Conservation (phyloP, 2,888 invertebrate genomes). For the Apamea crenata region DNA sequence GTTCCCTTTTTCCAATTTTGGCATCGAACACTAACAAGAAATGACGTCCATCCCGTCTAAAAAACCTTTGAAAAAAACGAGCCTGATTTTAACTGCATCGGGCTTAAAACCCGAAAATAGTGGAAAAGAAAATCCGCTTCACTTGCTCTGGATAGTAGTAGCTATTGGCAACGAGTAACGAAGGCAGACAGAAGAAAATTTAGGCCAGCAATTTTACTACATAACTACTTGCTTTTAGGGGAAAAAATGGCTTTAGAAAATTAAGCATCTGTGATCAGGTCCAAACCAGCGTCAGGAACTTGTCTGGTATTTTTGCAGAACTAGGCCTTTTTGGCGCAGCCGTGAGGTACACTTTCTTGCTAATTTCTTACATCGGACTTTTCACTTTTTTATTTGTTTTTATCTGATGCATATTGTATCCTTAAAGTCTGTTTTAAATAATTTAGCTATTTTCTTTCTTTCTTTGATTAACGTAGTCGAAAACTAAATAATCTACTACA, state of each 20-base stretch:
- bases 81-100: conserved; percentile 17
- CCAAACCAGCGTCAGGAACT: not conserved
- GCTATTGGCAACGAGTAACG: not conserved
- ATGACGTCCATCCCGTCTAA: not conserved
- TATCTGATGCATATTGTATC: not conserved
- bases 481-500: not conserved
- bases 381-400: not conserved
- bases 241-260: not conserved
- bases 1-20: not conserved
- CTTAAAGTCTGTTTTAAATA: not conserved
- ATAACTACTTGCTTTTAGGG: not conserved
- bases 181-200: not conserved
- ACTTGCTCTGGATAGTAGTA: not conserved
- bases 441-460: not conserved
- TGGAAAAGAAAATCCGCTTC: not conserved
- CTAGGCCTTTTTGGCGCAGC: not conserved
- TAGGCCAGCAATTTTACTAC: not conserved
- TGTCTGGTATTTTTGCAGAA: not conserved
- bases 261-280: not conserved
- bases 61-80: not conserved
- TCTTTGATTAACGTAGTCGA: not conserved
- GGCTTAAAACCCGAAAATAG: not conserved
- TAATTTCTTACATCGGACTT: not conserved
- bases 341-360: not conserved
- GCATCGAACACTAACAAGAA: conserved; percentile 34